These are phyloP conservation scores for Asobara japonica DNA, from an alignment of 1,140 invertebrate genomes.

Conservation along the genomic window DNA sequence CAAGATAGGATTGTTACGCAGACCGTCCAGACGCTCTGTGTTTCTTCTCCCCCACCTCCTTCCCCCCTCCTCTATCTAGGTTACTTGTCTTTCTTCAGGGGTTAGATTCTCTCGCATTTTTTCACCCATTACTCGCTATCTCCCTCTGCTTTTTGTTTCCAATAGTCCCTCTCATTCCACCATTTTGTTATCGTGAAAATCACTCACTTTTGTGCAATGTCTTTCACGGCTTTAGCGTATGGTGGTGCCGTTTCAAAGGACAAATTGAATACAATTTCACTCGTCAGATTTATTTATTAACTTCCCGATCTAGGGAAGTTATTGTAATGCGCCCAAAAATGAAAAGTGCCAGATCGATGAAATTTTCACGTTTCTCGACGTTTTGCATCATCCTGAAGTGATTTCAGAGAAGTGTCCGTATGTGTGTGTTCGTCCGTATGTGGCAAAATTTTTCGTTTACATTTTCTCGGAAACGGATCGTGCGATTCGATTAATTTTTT, in stretches of 20 bases:
- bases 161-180: neutral
- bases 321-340: no score
- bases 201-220: neutral
- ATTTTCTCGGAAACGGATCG: no score
- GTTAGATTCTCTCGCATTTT: neutral
- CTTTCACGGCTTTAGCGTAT: neutral
- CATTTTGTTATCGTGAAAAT: neutral
- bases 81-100: conserved; percentile 8
- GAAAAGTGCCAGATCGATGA: no score
- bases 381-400: no score
- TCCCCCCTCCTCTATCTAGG: neutral
- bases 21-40: conserved; percentile 42
- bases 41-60: conserved; percentile 21
- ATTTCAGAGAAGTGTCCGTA: no score
- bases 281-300: no score
- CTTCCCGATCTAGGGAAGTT: no score
- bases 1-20: conserved; percentile 38
- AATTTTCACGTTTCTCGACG: no score
- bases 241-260: no score
- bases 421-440: no score
- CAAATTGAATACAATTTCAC: neutral
- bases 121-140: conserved; percentile 16
- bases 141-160: conserved; percentile 16
- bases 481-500: no score
- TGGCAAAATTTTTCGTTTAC: no score